Base-by-base conservation (phyloP, 92 coral and sea anemone genomes). In the Chrysogorgia sp. region DNA sequence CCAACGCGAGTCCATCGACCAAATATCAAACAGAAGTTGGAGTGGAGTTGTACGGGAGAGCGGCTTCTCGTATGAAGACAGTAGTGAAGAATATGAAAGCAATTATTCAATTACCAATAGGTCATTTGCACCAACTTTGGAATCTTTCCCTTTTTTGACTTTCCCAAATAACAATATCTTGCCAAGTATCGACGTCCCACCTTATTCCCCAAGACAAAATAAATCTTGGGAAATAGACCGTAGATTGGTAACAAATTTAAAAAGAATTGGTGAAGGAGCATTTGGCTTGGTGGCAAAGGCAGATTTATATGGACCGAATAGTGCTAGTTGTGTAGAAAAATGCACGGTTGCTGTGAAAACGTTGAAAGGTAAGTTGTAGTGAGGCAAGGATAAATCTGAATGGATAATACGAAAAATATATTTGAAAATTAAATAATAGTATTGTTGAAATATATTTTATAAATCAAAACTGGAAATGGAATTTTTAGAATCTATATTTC, bases 221-320 rank as follows among this genome's bases (percentile, higher is more conserved):
- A 56, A 15, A 31, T 29, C 48, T n/a, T 63, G 40, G 22, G 69
- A 63, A 63, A 63, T 63, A 28, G 69, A 34, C 20, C 69, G 40
- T 2, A 0, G 45, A 6, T 63, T 33, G 32, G 26, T 63, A 7
- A 40, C 28, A 31, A 43, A 63, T 34, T 32, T 63, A 43, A 43
- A 32, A 43, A 2, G n/a, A 63, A 63, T 63, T 63, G 69, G 69
- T 0, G 69, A 63, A 63, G 69, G 69, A 32, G 69, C 69, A 30
- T 63, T 63, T 33, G 69, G 69, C 10, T 21, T 63, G 20, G 69
- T 63, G 13, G 69, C 69, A 12, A 63, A 31, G 19, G 69, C 69
- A 31, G 40, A 40, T 21, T 63, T 63, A 63, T 25, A 28, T 26
- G 32, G 32, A 29, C 40, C 28, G 40, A 63, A 25, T 7, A 63